A percentile compares a stretch with the other conserved stretches of the same genome.
Conservation (phyloP, 2,797 vertebrate genomes). For the Otolemur crassicaudatus region DNA sequence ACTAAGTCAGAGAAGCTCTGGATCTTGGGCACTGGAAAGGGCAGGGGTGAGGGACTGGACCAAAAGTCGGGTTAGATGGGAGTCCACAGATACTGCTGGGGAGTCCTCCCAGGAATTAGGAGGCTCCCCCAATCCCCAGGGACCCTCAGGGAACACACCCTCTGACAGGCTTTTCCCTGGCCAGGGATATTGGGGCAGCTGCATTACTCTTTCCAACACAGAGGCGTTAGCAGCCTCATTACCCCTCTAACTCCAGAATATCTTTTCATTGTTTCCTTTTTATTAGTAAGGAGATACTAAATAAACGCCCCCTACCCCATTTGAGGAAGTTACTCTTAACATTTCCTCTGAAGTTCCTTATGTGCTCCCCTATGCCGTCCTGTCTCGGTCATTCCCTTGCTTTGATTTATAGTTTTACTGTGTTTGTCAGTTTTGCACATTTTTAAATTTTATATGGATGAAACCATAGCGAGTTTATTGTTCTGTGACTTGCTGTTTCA, state of each 20-base stretch:
- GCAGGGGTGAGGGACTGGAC: not conserved
- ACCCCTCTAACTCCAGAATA: not conserved
- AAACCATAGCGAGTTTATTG: not conserved
- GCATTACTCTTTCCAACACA: not conserved
- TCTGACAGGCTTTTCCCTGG: not conserved
- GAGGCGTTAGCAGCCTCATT: not conserved
- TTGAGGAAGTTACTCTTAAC: not conserved
- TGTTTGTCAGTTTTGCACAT: not conserved
- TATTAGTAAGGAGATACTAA: not conserved
- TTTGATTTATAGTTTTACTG: not conserved
- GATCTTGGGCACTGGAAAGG: not conserved
- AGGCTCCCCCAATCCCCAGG: not conserved
- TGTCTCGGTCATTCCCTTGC: not conserved
- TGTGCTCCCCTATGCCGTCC: not conserved
- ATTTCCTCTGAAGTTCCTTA: not conserved
- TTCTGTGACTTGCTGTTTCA: not conserved
- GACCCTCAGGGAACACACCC: not conserved
- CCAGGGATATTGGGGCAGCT: not conserved
- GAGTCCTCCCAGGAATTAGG: not conserved
- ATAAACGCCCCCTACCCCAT: not conserved
- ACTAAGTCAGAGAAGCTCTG: not conserved
- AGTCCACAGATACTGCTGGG: not conserved
- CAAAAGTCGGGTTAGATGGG: not conserved
- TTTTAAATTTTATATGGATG: slow-evolving; percentile 30
- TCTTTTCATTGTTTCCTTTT: not conserved